Base-by-base conservation (phyloP, 2,888 invertebrate genomes). In the Frankliniella fusca region DNA sequence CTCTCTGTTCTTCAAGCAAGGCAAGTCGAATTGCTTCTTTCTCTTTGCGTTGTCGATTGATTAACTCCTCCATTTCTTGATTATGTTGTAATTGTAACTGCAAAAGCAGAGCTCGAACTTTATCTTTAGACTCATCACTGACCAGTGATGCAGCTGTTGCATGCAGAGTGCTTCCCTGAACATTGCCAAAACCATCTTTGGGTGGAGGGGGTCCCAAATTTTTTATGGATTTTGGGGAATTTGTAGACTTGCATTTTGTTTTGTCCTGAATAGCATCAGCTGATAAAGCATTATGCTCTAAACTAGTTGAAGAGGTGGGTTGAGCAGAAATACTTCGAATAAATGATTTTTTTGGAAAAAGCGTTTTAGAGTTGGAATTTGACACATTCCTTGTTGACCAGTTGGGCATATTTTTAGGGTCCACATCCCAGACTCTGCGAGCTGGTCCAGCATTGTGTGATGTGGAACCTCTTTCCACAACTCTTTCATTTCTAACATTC, bases 41-140 rank as follows among this genome's bases (percentile, higher is more conserved):
- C 27, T 76, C 70, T 27, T 76, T 76, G 12, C 70, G 70, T 27
- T 76, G 70, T 12, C 70, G 70, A 76, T 27, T 76, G 12, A 76
- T 12, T 12, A 76, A 27, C 23, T 76, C 23, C 27, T 76, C 70
- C 70, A 76, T 76, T 76, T 76, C 70, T 76, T 76, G 70, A 76
- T 76, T 76, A 27, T 76, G 70, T 27, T 76, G 70, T 8, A 23
- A 27, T 27, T 76, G 70, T 23, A 76, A 27, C 12, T 76, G 70
- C 12, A 76, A 9, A 1, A 76, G 27, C 10, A 76, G 27, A 76
- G 70, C 27, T 23, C 70, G 70, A n/a, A 27, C 70, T 27, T 76
- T 76, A 12, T 76, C 70, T 27, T 76, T n/a, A 9, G 27, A 76
- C 23, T 76, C 70, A 27, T 23, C 70, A 76, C 12, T 23, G 27